phyloP scores from a whole-genome alignment of 2,113 vertebrate genomes.

The Gavialis gangeticus region DNA sequence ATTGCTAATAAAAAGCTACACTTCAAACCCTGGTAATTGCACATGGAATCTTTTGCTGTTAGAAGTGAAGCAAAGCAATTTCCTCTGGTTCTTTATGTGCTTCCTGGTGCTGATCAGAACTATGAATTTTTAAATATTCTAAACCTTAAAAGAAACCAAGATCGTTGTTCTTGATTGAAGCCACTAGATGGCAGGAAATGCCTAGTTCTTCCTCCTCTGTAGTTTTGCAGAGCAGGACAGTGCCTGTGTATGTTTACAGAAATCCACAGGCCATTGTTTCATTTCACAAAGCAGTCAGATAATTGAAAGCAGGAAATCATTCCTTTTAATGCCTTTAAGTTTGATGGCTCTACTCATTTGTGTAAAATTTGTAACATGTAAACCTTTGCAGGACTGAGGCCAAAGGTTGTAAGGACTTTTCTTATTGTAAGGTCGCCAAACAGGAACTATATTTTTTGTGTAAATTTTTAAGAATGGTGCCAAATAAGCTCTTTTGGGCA shows the following conservation, averaged over 20 bases:
- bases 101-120: background rate
- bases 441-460: background rate
- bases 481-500: background rate
- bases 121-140: background rate
- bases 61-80: background rate
- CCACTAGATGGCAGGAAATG: constrained; percentile 68
- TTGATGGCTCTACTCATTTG: background rate
- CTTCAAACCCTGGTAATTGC: background rate
- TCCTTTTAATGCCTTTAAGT: accelerated
- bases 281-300: background rate
- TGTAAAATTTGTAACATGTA: background rate
- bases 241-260: background rate
- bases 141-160: background rate
- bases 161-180: background rate
- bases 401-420: background rate
- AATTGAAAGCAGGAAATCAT: background rate
- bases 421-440: background rate
- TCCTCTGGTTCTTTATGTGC: background rate
- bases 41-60: background rate
- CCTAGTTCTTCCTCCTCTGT: background rate
- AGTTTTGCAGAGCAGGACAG: background rate
- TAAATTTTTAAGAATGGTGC: background rate
- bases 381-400: background rate
- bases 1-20: background rate
- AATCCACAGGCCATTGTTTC: background rate